These are phyloP conservation scores for Dioctria linearis DNA, from an alignment of 2,888 invertebrate species.

Conservation along the genomic window DNA sequence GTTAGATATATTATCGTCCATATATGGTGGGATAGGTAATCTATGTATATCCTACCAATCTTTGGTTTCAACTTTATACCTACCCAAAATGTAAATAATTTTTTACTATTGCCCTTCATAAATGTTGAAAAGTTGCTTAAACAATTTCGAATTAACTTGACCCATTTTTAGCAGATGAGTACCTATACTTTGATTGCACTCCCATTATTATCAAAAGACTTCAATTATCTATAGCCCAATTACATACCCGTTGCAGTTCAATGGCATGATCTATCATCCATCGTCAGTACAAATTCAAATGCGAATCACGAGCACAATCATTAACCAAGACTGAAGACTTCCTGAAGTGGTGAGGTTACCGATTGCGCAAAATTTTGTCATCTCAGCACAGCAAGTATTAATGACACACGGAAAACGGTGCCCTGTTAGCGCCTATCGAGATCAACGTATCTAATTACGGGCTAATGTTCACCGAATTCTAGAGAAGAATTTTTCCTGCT, in stretches of 20 bases:
- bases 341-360: constrained; percentile 27
- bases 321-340: constrained; percentile 23
- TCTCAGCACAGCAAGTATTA: neutral
- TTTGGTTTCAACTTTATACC: too few relatives aligned
- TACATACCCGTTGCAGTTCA: constrained; percentile 37
- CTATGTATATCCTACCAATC: too few relatives aligned
- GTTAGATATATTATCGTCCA: too few relatives aligned
- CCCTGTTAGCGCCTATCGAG: neutral
- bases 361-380: constrained; percentile 31
- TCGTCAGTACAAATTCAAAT: neutral
- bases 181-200: neutral
- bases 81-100: too few relatives aligned
- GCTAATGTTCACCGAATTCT: constrained; percentile 25
- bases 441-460: constrained; percentile 26
- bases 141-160: constrained; percentile 5
- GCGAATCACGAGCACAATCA: constrained; percentile 1
- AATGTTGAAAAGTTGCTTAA: too few relatives aligned
- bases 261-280: neutral
- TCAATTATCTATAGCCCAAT: constrained; percentile 21
- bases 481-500: constrained; percentile 17
- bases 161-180: constrained; percentile 7
- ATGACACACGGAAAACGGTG: neutral
- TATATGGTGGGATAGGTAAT: too few relatives aligned
- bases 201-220: neutral
- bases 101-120: too few relatives aligned